Base-by-base conservation (phyloP, 2,797 vertebrate species). In the Clarias platycephalus region DNA sequence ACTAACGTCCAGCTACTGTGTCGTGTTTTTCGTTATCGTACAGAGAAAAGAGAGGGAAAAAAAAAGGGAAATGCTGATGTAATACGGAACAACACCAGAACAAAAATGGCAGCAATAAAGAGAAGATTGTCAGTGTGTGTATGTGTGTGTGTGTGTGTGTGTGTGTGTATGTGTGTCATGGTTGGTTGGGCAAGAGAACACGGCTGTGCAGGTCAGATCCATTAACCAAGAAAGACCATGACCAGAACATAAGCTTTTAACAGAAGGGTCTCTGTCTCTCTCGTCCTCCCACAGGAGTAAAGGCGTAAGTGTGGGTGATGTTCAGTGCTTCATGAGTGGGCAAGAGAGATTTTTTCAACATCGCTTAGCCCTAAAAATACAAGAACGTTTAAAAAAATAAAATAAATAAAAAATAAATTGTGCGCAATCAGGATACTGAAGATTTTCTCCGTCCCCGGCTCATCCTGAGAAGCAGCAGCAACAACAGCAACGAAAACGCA, bases 1-100 rank as follows among this genome's bases (percentile, higher is more conserved):
- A 95, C 93, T 92, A 93, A 94, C 89, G 91, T 89, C 83, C 87
- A 92, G 91, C 88, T 87, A 91, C 91, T 91, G 88, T 90, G 91
- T 92, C 91, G 82, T 88, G 88, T 91, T 92, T 90, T 86, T 24
- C 82, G 84, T 84, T 89, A 53, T 13, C 2, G 89, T 91, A 90
- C 87, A 63, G 71, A 86, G 72, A 31, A 64, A 49, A 0, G 1
- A 31, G 31, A 13, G 49, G 5, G 10, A 12, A 49, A 83, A 10
- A 22, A 77, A 66, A 62, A 90, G 91, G 82, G 79, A 88, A 72
- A 88, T 70, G 49, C 79, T 87, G 88, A 91, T 88, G 85, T 77
- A 71, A 91, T 87, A 86, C 80, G 71, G 83, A 89, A 88, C 85
- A 85, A 79, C 85, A 89, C 84, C 82, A 82, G 84, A 90, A 91